Evolutionary conservation across 2,888 invertebrate species (phyloP).

Genomic region (Cataglyphis cursor): DNA sequence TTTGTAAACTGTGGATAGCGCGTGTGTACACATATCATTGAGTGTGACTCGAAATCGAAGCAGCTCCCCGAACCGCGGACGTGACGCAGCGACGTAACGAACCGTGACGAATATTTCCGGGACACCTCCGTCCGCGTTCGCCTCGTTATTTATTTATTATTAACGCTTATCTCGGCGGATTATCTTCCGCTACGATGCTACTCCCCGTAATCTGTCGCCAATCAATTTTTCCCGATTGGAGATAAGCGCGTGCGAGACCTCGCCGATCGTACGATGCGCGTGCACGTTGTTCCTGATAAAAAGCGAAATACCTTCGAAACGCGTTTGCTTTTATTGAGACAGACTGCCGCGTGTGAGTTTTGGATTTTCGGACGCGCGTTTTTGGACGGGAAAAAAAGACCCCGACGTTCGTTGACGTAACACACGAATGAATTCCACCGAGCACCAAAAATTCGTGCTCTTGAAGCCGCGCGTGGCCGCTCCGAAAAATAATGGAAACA

Average conservation of each 20-base stretch:
- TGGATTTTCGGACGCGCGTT: conserved; percentile 62
- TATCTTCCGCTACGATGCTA: conserved; percentile 32
- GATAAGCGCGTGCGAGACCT: conserved; percentile 31
- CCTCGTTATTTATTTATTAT: conserved; percentile 58
- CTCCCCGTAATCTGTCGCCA: conserved; percentile 45
- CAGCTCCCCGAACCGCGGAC: conserved; percentile 62
- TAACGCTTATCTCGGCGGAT: conserved; percentile 51
- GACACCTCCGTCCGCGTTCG: conserved; percentile 8
- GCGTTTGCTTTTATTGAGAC: conserved; percentile 73
- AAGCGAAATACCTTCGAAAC: conserved; percentile 62
- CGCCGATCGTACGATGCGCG: conserved; percentile 60
- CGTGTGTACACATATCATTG: conserved; percentile 80
- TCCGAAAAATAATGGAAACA: conserved; percentile 64
- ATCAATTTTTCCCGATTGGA: conserved; percentile 60
- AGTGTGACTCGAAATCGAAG: conserved; percentile 79
- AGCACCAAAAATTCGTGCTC: conserved; percentile 57
- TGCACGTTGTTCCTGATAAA: conserved; percentile 62
- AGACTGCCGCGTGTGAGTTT: conserved; percentile 59
- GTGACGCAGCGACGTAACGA: conserved; percentile 72
- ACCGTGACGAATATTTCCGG: conserved; percentile 66
- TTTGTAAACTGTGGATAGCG: conserved; percentile 75
- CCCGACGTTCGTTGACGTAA: conserved; percentile 53
- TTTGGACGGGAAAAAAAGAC: conserved; percentile 31
- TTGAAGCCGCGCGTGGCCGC: conserved; percentile 25
- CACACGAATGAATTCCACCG: conserved; percentile 59